A percentile compares a stretch with the other conserved stretches of the same genome.
These are phyloP conservation scores for Phalera bucephala DNA, from an alignment of 2,888 invertebrate genomes.

Conservation along the genomic window DNA sequence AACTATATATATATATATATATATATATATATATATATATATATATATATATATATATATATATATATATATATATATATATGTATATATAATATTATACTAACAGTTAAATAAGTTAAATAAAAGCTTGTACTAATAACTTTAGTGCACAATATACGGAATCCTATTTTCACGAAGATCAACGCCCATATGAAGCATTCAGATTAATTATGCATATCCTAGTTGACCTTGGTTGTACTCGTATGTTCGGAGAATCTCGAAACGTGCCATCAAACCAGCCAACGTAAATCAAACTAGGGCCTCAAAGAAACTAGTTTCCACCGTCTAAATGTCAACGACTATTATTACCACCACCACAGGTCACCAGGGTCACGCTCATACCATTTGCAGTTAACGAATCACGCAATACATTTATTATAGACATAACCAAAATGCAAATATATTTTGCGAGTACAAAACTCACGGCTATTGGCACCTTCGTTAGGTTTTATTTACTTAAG, in stretches of 20 bases:
- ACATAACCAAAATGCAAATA: background rate
- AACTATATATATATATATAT: no score
- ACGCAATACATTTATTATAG: conserved; percentile 19
- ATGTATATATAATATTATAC: no score
- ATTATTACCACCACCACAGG: conserved; percentile 62
- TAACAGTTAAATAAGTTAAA: no score
- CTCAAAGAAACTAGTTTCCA: conserved; percentile 63
- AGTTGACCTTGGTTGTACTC: conserved; percentile 26
- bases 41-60: no score
- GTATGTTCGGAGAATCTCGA: conserved; percentile 36
- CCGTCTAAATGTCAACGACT: conserved; percentile 69
- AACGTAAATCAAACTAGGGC: conserved; percentile 41
- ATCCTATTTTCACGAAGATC: conserved; percentile 6
- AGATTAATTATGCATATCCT: conserved; percentile 18
- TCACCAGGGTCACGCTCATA: conserved; percentile 50
- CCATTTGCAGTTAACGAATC: conserved; percentile 31
- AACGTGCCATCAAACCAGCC: conserved; percentile 42
- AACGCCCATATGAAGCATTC: conserved; percentile 5
- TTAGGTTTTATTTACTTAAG: no score
- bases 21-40: no score
- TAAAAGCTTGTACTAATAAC: no score
- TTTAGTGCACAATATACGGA: no score
- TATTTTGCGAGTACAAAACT: no score
- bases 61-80: no score
- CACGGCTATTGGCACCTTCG: no score